A percentile compares a stretch with the other conserved stretches of the same genome.
These are phyloP conservation scores for Opisthocomus hoazin DNA, from an alignment of 2,113 vertebrate genomes.

Conservation along the genomic window DNA sequence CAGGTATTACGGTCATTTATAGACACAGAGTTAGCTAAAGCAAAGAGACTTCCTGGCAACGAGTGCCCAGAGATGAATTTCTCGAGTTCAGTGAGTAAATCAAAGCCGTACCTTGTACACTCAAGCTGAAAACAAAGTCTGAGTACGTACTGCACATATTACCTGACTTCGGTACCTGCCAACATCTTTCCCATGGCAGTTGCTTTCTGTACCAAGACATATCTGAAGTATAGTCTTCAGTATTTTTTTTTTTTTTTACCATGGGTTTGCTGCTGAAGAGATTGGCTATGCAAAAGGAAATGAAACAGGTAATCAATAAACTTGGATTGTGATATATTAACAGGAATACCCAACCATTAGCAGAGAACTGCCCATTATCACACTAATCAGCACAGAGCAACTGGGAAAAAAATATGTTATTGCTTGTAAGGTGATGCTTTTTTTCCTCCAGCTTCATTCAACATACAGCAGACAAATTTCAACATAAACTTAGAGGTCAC, in stretches of 20 bases:
- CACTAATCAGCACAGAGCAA: constrained; percentile 18
- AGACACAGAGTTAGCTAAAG: not conserved
- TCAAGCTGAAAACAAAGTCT: not conserved
- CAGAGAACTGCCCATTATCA: not conserved
- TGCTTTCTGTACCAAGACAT: not conserved
- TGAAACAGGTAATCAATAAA: constrained; percentile 19
- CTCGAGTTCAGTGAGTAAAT: not conserved
- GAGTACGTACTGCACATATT: not conserved
- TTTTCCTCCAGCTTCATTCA: not conserved
- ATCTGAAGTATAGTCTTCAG: not conserved
- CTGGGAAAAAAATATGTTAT: not conserved
- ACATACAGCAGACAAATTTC: not conserved
- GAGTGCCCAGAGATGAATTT: not conserved
- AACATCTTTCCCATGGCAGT: not conserved
- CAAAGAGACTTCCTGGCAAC: not conserved
- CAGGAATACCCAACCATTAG: not conserved
- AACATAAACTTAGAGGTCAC: not conserved
- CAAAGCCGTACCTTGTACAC: not conserved
- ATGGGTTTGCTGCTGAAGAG: not conserved
- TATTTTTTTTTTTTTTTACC: not conserved
- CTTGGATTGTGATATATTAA: not conserved
- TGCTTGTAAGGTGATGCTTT: not conserved
- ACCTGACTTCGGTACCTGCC: not conserved
- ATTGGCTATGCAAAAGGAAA: not conserved
- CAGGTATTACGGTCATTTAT: not conserved